These are phyloP conservation scores for Melierax canorus DNA, from an alignment of 2,113 vertebrate genomes.

Conservation along the genomic window DNA sequence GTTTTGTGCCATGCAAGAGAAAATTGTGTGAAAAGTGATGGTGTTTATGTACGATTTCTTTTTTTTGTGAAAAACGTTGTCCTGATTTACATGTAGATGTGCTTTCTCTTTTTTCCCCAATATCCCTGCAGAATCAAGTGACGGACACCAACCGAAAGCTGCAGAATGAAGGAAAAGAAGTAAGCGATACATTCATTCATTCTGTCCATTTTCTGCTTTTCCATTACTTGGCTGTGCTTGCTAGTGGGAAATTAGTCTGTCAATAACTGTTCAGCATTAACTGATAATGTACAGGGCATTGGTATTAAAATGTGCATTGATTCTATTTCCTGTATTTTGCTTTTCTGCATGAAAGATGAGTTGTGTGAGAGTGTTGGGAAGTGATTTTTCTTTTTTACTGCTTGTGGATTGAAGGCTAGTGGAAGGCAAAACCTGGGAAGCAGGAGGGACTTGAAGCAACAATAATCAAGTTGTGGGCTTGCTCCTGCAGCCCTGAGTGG, in stretches of 20 bases:
- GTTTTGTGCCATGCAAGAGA: fast-evolving
- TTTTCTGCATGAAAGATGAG: neutral
- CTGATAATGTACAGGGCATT: fast-evolving
- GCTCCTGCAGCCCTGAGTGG: neutral
- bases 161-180: conserved; percentile 88
- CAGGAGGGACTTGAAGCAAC: neutral
- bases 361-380: neutral
- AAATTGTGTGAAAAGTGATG: neutral
- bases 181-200: conserved; percentile 45
- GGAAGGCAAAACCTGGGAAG: neutral
- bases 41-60: fast-evolving
- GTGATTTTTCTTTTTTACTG: neutral
- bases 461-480: neutral
- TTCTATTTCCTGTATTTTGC: neutral
- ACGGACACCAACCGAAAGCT: conserved; percentile 90
- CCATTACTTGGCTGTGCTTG: neutral
- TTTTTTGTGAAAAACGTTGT: fast-evolving
- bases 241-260: no score
- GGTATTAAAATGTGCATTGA: fast-evolving
- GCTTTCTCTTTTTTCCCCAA: neutral
- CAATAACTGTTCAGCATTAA: neutral
- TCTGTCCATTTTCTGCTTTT: neutral
- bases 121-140: conserved; percentile 86
- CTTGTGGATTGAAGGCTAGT: neutral
- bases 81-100: neutral